Base-by-base conservation (phyloP, 1,140 invertebrate species). In the Panonychus citri region DNA sequence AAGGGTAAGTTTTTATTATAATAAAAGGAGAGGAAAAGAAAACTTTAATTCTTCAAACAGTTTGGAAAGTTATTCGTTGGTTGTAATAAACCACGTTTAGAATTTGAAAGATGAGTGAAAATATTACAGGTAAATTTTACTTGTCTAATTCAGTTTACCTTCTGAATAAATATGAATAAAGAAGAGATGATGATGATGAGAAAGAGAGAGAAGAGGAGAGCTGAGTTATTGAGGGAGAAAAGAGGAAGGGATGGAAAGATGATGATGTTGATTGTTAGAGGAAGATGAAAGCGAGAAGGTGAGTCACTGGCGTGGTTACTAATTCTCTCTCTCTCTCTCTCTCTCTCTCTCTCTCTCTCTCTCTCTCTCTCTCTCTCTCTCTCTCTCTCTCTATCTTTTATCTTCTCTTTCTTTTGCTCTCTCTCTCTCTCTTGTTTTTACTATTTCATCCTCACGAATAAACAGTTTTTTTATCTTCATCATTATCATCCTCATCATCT, bases 211-310 rank as follows among this genome's bases (percentile, higher is more conserved):
- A 46, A 24, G 21, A 24, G 21, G 43, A 46, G 13, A 46, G 43
- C 15, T n/a, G 21, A 24, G 19, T n/a, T 10, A 19, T 21, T n/a
- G 21, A 43, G 8, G 21, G 43, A 46, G 43, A 46, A n/a, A 46
- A 19, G 21, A 46, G 43, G 43, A 46, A 24, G 43, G 43, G 21
- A 46, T 46, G 43, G 13, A 17, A 24, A n/a, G 43, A 46, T n/a
- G 5, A 46, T n/a, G 42, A 21, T 21, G 43, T 10, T 46, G 21
- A 24, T 99, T 60, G 82, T 99, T 65, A 78, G 95, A 13, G 95
- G 93, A 56, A 89, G 66, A 97, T 98, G 91, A 82, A 46, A 19
- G 43, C n/a, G 43, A 46, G 43, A 46, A 46, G 21, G 43, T n/a
- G 42, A 46, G 43, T n/a, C 43, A 24, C 21, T 46, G 43, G 43